These are phyloP conservation scores for Bufo bufo DNA, from an alignment of 2,113 vertebrate genomes.

Conservation along the genomic window DNA sequence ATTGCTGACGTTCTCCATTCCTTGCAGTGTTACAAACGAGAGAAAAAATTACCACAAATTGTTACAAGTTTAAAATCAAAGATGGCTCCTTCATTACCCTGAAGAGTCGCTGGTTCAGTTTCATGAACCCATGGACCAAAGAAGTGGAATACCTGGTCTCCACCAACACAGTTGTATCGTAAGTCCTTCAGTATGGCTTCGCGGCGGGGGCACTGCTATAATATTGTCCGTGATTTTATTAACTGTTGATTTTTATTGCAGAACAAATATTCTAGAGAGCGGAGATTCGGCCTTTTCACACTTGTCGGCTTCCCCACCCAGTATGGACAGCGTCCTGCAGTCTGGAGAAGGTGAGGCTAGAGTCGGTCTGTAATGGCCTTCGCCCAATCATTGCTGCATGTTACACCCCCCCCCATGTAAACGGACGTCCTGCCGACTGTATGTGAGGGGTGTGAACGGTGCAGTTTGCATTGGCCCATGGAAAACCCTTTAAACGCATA, in stretches of 20 bases:
- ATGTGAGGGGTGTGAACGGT: too few relatives aligned
- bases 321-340: constrained; percentile 92
- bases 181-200: constrained; percentile 68
- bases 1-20: constrained; percentile 30
- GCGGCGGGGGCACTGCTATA: too few relatives aligned
- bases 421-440: too few relatives aligned
- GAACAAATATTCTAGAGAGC: constrained; percentile 81
- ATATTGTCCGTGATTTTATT: neutral
- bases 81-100: constrained; percentile 97
- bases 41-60: constrained; percentile 97
- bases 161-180: constrained; percentile 97
- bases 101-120: constrained; percentile 98
- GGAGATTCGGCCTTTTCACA: constrained; percentile 84
- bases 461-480: too few relatives aligned
- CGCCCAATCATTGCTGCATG: too few relatives aligned
- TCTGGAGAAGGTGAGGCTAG: constrained; percentile 80
- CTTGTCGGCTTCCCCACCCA: constrained; percentile 87
- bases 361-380: too few relatives aligned
- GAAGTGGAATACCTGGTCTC: constrained; percentile 99
- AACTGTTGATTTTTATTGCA: too few relatives aligned
- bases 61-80: constrained; percentile 99
- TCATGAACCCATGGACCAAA: constrained; percentile 99
- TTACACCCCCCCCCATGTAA: too few relatives aligned
- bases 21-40: constrained; percentile 92
- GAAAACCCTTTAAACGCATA: too few relatives aligned